phyloP scores from a whole-genome alignment of 2,113 vertebrate species.

The Apistogramma diplotaenia region DNA sequence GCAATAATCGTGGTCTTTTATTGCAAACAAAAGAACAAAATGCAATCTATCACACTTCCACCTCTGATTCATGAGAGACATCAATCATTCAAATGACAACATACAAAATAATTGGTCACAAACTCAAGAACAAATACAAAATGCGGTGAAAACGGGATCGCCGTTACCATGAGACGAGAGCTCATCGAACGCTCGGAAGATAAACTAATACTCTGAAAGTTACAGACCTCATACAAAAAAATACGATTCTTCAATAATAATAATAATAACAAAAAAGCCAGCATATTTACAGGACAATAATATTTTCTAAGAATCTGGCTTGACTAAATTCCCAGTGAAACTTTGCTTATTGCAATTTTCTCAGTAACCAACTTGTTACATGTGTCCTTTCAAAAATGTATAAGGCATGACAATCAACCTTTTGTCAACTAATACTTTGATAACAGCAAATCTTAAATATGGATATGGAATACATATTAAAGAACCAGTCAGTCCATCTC shows the following conservation, averaged over 20 bases:
- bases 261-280: conserved; percentile 60
- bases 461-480: conserved; percentile 39
- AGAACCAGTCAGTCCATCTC: conserved; percentile 7
- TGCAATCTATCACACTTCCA: conserved; percentile 51
- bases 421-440: conserved; percentile 45
- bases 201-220: conserved; percentile 62
- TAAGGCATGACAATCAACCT: conserved; percentile 66
- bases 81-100: conserved; percentile 59
- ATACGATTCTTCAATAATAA: conserved; percentile 50
- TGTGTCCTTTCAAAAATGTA: conserved; percentile 58
- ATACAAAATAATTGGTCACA: conserved; percentile 70
- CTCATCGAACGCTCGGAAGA: conserved; percentile 8
- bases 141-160: conserved; percentile 53
- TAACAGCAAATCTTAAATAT: conserved; percentile 60
- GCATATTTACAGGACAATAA: conserved; percentile 77
- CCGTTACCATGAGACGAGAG: conserved; percentile 16
- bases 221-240: conserved; percentile 73
- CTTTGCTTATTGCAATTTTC: conserved; percentile 48
- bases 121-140: conserved; percentile 63
- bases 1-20: conserved; percentile 68
- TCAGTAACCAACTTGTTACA: conserved; percentile 73
- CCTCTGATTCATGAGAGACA: conserved; percentile 62
- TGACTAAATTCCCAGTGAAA: conserved; percentile 79
- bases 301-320: conserved; percentile 73
- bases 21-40: conserved; percentile 73